A percentile compares a stretch with the other conserved stretches of the same genome.
phyloP scores from a whole-genome alignment of 2,113 vertebrate genomes.

The Tychaedon coryphoeus region DNA sequence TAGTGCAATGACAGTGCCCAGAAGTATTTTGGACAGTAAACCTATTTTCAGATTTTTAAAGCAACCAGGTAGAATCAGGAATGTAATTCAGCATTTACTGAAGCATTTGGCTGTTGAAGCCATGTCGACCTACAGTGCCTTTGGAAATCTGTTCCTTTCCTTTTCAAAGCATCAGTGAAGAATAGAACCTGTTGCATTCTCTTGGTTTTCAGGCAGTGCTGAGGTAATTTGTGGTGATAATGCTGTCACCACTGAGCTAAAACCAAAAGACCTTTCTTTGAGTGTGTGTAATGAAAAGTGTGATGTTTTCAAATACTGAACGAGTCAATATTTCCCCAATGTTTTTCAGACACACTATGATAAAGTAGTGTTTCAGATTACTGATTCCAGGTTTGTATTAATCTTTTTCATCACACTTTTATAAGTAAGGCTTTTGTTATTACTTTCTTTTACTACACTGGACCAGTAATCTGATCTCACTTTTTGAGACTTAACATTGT shows the following conservation, averaged over 20 bases:
- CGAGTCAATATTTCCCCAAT: conserved; percentile 6
- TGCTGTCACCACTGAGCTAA: background rate
- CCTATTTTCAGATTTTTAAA: background rate
- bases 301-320: background rate
- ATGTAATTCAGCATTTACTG: background rate
- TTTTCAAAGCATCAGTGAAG: background rate
- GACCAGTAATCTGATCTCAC: conserved; percentile 12
- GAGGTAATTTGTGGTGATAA: conserved; percentile 12
- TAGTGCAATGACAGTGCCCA: background rate
- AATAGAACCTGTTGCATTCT: background rate
- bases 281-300: background rate
- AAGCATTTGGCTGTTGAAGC: background rate
- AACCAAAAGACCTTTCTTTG: background rate
- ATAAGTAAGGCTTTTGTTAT: conserved; percentile 18
- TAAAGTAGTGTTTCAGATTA: conserved; percentile 24
- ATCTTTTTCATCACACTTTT: conserved; percentile 34
- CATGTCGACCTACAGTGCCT: fast-evolving
- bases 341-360: background rate
- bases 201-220: background rate
- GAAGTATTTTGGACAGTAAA: background rate
- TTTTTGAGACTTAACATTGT: background rate
- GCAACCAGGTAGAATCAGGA: background rate
- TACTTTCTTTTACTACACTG: background rate
- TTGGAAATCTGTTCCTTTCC: background rate
- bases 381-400: conserved; percentile 25